Evolutionary conservation across 2,888 invertebrate species (phyloP), one percentile per base, ranked within the genome.

Genomic region (Stegana nigrithorax): DNA sequence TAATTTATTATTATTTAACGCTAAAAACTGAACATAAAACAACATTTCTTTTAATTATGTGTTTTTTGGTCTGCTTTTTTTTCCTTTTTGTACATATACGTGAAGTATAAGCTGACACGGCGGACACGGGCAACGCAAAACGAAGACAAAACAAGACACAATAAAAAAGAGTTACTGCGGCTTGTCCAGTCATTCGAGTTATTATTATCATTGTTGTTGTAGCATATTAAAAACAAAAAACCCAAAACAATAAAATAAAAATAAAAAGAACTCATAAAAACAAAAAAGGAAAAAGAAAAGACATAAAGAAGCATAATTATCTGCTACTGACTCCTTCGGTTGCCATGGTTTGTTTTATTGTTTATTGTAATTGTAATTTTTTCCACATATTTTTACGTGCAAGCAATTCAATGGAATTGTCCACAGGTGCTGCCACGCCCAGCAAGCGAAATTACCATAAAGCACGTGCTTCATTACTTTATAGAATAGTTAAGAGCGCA

Each of bases 401-500:
- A n/a, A n/a, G n/a, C n/a, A n/a, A n/a, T 55, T 55, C 53, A 55
- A 55, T 55, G 21, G 36, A 55, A 29, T 12, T 21, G 53, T 36
- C 10, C 32, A 55, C 53, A 55, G 53, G 53, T 55, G 53, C 53
- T 55, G 72, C 73, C 78, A 75, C 78, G 76, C 78, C 75, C 78
- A 68, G 64, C 25, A 39, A 71, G 67, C 66, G 66, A 78, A 70
- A 78, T 76, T 76, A 76, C 70, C 78, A 76, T 76, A 76, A 78
- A 76, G 75, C 75, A 76, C 75, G 75, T 76, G 75, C 78, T 60
- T 39, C 59, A 59, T 47, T 36, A 55, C 32, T n/a, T n/a, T 55
- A 32, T 36, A 36, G 53, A 36, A 55, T 55, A 55, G 36, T 55
- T 55, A 36, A 19, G 53, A 55, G 53, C 19, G 21, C 21, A 55